These are phyloP conservation scores for Amiota mariae DNA, from an alignment of 2,888 invertebrate genomes.

Conservation along the genomic window DNA sequence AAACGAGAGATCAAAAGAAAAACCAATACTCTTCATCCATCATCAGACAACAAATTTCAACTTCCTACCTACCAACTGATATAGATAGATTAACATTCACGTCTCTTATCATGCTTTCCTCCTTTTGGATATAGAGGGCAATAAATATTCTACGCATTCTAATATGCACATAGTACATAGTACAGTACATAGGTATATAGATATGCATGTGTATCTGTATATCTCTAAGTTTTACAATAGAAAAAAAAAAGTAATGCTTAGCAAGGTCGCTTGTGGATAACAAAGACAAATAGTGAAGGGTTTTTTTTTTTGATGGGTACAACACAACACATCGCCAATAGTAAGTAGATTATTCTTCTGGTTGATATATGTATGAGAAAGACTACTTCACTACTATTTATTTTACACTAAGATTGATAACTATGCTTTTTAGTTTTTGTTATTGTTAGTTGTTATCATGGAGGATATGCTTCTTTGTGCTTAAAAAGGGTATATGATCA, in stretches of 20 bases:
- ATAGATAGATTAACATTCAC: too few relatives aligned
- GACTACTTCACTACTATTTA: background rate
- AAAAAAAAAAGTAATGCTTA: conserved; percentile 1
- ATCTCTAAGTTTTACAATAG: conserved; percentile 27
- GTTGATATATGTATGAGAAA: too few relatives aligned
- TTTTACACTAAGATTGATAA: background rate
- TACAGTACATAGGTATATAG: conserved; percentile 24
- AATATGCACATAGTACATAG: conserved; percentile 17
- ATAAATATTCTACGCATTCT: too few relatives aligned
- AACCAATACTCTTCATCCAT: too few relatives aligned
- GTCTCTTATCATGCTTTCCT: too few relatives aligned
- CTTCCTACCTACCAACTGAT: too few relatives aligned
- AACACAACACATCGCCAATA: background rate
- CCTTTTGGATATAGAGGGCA: too few relatives aligned
- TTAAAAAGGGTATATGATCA: background rate
- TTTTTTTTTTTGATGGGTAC: background rate
- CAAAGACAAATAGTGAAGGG: background rate
- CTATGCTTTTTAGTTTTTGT: too few relatives aligned
- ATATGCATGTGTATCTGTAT: conserved; percentile 8
- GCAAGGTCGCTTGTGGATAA: conserved; percentile 46
- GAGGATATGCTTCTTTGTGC: background rate
- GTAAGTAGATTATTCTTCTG: too few relatives aligned
- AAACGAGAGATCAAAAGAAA: too few relatives aligned
- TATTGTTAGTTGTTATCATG: background rate
- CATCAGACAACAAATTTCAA: too few relatives aligned